Conservation (phyloP, 2,113 vertebrate genomes). For the Pampusana beccarii region DNA sequence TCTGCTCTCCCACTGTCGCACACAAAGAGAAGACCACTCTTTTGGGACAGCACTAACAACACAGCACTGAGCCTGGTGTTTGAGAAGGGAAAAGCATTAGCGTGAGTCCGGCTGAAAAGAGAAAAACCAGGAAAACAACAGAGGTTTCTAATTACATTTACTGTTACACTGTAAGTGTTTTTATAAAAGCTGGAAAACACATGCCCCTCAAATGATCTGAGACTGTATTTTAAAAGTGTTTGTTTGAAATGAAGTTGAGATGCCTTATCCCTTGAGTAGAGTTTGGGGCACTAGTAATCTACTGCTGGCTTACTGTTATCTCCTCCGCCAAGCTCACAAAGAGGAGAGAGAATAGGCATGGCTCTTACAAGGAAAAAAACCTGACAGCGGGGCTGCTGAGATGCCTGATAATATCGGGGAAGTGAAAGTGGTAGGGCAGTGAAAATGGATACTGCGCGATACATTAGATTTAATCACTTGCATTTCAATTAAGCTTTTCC, state of each 20-base stretch:
- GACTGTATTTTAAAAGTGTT: not conserved
- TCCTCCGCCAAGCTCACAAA: not conserved
- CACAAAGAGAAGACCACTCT: not conserved
- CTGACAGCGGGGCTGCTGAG: slow-evolving; percentile 58
- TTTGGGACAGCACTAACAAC: not conserved
- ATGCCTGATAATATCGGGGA: slow-evolving; percentile 57
- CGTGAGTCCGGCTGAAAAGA: not conserved
- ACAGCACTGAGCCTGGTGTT: accelerated
- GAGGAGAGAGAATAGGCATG: slow-evolving; percentile 27
- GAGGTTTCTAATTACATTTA: not conserved
- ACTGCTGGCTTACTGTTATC: slow-evolving; percentile 24
- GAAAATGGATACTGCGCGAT: slow-evolving; percentile 66
- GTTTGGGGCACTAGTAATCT: slow-evolving; percentile 19
- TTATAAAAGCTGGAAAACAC: not conserved
- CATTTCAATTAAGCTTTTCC: slow-evolving; percentile 71
- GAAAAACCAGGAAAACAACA: not conserved
- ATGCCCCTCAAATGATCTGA: not conserved
- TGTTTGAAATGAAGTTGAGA: slow-evolving; percentile 3
- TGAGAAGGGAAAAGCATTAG: not conserved
- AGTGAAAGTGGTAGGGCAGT: slow-evolving; percentile 64
- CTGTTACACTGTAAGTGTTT: not conserved
- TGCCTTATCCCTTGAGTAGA: not conserved
- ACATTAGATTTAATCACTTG: slow-evolving; percentile 71
- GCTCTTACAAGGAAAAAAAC: slow-evolving; percentile 44
- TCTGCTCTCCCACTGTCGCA: not conserved